Base-by-base conservation (phyloP, 2,888 invertebrate species). In the Amblyteles armatorius region DNA sequence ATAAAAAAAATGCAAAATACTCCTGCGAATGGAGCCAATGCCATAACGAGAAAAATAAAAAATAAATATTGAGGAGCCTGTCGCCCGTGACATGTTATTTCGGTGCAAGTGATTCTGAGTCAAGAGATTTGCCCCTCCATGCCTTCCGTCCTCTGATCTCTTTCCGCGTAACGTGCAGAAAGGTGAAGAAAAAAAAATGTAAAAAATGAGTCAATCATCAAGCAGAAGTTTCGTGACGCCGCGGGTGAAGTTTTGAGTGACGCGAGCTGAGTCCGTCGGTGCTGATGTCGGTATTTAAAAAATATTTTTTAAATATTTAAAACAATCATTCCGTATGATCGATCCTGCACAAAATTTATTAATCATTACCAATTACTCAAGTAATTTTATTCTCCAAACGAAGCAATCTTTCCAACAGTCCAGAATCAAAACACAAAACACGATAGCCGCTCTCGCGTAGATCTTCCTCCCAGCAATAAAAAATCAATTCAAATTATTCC, bases 171-270 rank as follows among this genome's bases (percentile, higher is more conserved):
- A 76, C 63, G 63, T 50, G 48, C 33, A 29, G 19, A 33, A 63
- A 50, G 29, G 33, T 19, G 50, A 50, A n/a, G n/a, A 76, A 65
- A 48, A 63, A 48, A 40, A 40, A 40, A 11, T 40, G 11, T 29
- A 50, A 26, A 4, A 55, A 55, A 55, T 22, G 9, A 22, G 63
- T 2, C 22, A 6, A 50, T 29, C 29, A 65, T 65, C 33, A 50
- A 50, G 63, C 65, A 29, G 63, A n/a, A 76, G 74, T 76, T 76
- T 40, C 52, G 68, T 65, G 40, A 57, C 40, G 57, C 55, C 79
- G 36, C 50, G 44, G 50, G 48, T 40, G 69, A 78, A 67, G 78
- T 55, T 69, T n/a, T 16, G 26, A 60, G 73, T 48, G 29, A 16
- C 29, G 13, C 26, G 33, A 40, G 63, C 74, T 13, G 33, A 26